Evolutionary conservation across 2,888 invertebrate species (phyloP).

Genomic region (Apodemia hepburni): DNA sequence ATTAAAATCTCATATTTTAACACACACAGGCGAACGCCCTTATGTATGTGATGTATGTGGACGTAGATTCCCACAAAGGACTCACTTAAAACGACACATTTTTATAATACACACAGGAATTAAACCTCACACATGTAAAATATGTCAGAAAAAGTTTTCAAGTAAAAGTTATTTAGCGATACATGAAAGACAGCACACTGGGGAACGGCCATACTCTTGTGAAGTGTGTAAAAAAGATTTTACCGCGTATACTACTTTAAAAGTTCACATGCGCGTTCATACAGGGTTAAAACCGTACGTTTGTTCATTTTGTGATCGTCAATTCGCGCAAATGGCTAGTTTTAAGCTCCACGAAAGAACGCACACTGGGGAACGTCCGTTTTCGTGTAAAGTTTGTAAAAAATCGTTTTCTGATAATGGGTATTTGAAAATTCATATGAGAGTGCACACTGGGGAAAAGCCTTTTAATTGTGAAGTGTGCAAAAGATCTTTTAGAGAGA

Average conservation of each 20-base stretch:
- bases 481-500: constrained; percentile 58
- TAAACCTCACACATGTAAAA: constrained; percentile 54
- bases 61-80: constrained; percentile 55
- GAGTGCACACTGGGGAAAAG: constrained; percentile 62
- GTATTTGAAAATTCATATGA: constrained; percentile 66
- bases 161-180: constrained; percentile 65
- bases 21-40: constrained; percentile 62
- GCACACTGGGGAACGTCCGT: constrained; percentile 63
- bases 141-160: constrained; percentile 62
- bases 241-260: constrained; percentile 62
- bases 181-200: constrained; percentile 63
- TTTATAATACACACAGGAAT: constrained; percentile 60
- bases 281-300: constrained; percentile 63
- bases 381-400: constrained; percentile 56
- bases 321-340: constrained; percentile 67
- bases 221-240: constrained; percentile 65
- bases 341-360: constrained; percentile 64
- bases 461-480: constrained; percentile 60
- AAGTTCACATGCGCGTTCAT: constrained; percentile 67
- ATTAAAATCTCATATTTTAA: constrained; percentile 60
- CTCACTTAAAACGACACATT: constrained; percentile 64
- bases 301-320: constrained; percentile 55
- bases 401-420: constrained; percentile 69
- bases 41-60: constrained; percentile 67
- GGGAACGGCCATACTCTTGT: constrained; percentile 58